A percentile compares a stretch with the other conserved stretches of the same genome.
Evolutionary conservation across 1,140 invertebrate genomes (phyloP).

Genomic region (Bicyclus anynana): DNA sequence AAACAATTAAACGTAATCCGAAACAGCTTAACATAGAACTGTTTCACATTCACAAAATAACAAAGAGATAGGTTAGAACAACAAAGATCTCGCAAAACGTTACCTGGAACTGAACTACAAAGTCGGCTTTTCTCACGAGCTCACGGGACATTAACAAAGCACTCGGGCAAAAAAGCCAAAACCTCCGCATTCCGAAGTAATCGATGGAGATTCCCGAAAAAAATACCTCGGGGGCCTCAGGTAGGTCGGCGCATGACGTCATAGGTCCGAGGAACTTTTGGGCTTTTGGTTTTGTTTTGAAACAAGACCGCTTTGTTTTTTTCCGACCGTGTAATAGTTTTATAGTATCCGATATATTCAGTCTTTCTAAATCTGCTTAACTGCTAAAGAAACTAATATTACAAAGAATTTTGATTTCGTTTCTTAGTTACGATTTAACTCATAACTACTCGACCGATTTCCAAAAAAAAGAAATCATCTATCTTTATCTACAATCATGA

Average conservation of each 20-base stretch:
- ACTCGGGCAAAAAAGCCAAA: constrained; percentile 16
- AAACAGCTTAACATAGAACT: constrained; percentile 1
- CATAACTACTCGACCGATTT: no score
- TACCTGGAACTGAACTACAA: constrained; percentile 35
- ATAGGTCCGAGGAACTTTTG: constrained; percentile 16
- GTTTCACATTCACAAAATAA: not conserved
- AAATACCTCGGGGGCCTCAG: constrained; percentile 29
- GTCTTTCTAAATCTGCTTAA: no score
- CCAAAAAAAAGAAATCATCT: no score
- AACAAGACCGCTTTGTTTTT: no score
- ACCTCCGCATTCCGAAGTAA: constrained; percentile 37
- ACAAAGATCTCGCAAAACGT: constrained; percentile 26
- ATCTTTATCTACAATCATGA: no score
- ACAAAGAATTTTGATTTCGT: no score
- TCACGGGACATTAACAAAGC: constrained; percentile 15
- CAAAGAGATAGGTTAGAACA: constrained; percentile 6
- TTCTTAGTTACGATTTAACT: no score
- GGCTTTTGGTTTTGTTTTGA: constrained; percentile 8
- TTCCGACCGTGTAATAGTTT: no score
- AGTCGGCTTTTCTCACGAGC: constrained; percentile 32
- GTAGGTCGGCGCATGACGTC: constrained; percentile 35
- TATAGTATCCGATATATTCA: no score
- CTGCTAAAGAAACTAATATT: no score
- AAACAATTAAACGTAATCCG: constrained; percentile 4
- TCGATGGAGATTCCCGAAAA: constrained; percentile 44